Base-by-base conservation (phyloP, 2,888 invertebrate genomes). In the Resseliella maxima region DNA sequence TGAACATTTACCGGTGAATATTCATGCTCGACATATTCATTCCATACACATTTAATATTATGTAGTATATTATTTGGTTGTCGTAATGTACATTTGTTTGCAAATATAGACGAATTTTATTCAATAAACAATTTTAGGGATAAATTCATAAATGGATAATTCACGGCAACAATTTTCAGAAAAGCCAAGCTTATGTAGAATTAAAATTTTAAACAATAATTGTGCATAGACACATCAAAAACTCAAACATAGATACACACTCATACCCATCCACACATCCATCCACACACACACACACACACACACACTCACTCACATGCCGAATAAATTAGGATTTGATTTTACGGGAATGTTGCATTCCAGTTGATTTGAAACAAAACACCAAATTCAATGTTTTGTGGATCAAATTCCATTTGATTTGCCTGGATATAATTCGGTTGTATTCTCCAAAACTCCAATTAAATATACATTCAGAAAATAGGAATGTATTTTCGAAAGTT, bases 141-240 rank as follows among this genome's bases (percentile, higher is more conserved):
- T 18, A 18, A 18, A 50, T 50, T 50, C 50, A 50, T 50, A 21
- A 50, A 50, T 50, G 50, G 2, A 18, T 31, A 15, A 50, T n/a
- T n/a, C n/a, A n/a, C 50, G 50, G 18, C 10, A 50, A 21, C 6
- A 15, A 45, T 12, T 2, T 2, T 18, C 12, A 18, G 27, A 59
- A 50, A 50, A 50, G 2, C 2, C 50, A 50, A 15, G 72, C 72
- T 72, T 72, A 72, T 31, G 31, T 72, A 35, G 31, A 31, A 31
- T 72, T 72, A 31, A 72, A 72, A 31, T 18, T 72, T 72, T 72
- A 72, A 72, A 35, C 72, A 72, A 72, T 72, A 72, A 72, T 31
- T 18, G 18, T 50, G 18, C 41, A 41, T 18, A 12, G 12, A 50
- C 50, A 50, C 12, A 50, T n/a, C n/a, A n/a, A n/a, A n/a, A n/a